phyloP scores from a whole-genome alignment of 2,797 vertebrate species.

The Channallabes apus region DNA sequence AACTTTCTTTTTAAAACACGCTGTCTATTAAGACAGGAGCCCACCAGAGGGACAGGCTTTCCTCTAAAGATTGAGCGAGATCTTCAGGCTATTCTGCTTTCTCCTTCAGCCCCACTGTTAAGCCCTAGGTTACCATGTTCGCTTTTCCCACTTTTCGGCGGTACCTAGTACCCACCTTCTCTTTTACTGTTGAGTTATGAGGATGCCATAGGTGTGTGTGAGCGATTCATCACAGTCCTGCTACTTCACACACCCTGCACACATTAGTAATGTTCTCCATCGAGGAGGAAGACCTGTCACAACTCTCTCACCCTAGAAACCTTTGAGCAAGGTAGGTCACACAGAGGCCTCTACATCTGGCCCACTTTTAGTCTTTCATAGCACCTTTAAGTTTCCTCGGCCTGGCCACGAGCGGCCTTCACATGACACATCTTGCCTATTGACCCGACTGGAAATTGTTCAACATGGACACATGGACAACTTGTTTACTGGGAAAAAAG shows the following conservation, averaged over 20 bases:
- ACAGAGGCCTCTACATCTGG: conserved; percentile 72
- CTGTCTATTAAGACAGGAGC: conserved; percentile 63
- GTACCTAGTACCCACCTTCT: conserved; percentile 68
- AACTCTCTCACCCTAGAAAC: conserved; percentile 73
- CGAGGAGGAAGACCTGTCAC: conserved; percentile 77
- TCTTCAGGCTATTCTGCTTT: conserved; percentile 72
- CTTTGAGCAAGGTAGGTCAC: conserved; percentile 73
- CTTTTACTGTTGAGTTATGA: conserved; percentile 83
- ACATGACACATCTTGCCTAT: neutral
- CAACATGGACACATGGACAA: neutral
- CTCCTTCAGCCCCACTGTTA: conserved; percentile 62
- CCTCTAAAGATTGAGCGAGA: conserved; percentile 77
- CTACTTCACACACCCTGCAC: conserved; percentile 73
- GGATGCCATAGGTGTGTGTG: conserved; percentile 75
- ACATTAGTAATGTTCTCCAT: conserved; percentile 83
- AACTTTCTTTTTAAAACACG: conserved; percentile 64
- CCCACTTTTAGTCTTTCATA: conserved; percentile 83
- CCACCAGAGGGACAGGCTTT: conserved; percentile 64
- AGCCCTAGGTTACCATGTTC: conserved; percentile 53
- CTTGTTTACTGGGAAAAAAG: neutral
- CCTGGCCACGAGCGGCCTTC: conserved; percentile 55
- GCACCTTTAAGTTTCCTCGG: conserved; percentile 78
- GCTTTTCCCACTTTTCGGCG: conserved; percentile 39
- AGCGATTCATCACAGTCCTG: conserved; percentile 79
- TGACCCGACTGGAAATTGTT: neutral